Percentiles rank a stretch among this genome's conserved stretches.
phyloP scores from a whole-genome alignment of 1,140 invertebrate species.

The Reticulitermes speratus region DNA sequence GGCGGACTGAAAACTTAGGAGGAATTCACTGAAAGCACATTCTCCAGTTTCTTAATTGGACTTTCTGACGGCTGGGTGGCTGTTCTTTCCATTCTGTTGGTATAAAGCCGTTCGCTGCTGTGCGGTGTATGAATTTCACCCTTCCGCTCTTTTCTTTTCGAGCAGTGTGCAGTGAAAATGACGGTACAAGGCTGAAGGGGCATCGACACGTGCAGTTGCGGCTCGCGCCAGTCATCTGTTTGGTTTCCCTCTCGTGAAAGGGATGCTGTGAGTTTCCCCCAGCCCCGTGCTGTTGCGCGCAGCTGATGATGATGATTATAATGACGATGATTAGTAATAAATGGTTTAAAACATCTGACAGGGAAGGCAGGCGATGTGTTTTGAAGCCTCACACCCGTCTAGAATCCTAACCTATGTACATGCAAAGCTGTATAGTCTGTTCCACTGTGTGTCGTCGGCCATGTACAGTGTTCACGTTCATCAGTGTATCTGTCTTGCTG shows the following conservation, averaged over 20 bases:
- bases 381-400: background rate
- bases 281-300: background rate
- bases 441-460: background rate
- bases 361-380: conserved; percentile 4
- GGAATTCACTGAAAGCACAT: no score
- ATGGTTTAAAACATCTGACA: conserved; percentile 29
- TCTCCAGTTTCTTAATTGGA: no score
- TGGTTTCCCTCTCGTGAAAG: conserved; percentile 10
- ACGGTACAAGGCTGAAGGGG: background rate
- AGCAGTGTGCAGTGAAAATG: background rate
- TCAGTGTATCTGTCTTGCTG: no score
- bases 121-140: no score
- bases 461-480: no score
- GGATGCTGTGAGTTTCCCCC: background rate
- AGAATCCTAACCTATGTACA: background rate
- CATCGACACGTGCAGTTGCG: conserved; percentile 8
- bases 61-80: no score
- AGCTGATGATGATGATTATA: conserved; percentile 6
- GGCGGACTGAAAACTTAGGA: no score
- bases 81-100: no score
- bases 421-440: background rate
- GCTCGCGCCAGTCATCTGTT: conserved; percentile 22
- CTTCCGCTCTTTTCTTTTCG: background rate
- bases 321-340: conserved; percentile 25
- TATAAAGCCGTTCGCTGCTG: no score